Evolutionary conservation across 2,888 invertebrate genomes (phyloP), one percentile per base, ranked within the genome.

Genomic region (Busseola fusca): DNA sequence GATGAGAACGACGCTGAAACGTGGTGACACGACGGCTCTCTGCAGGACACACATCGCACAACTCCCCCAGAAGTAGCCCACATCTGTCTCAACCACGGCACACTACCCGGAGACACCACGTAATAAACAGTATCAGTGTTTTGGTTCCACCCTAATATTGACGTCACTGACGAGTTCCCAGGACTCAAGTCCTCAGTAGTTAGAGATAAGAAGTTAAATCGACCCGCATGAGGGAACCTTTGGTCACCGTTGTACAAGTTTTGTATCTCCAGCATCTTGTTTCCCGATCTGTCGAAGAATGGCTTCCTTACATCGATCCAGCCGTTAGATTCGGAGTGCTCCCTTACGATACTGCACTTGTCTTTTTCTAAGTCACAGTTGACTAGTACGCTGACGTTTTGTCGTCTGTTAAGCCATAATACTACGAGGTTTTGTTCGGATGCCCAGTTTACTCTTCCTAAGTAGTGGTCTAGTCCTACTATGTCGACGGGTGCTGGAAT

Each of bases 351-450:
- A 64, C 89, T 92, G 82, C 96, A 96, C 80, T 92, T 93, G 68
- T 94, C 92, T 54, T 87, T 86, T 37, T 84, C 87, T 27, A 95
- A 78, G 68, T 96, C 92, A 88, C 98, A 98, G 40, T 97, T 93
- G 21, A 96, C 95, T 57, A 97, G 87, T 34, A 96, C 92, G 50
- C 97, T 96, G 65, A 96, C 86, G 88, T 97, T 99, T 92, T 99
- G 99, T 37, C 98, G 96, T 67, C 99, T 96, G 91, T 99, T 99
- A 69, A 98, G 95, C 97, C 98, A 98, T 9, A 97, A 96, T 0
- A 98, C 97, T 1, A 97, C 93, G 0, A 99, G 89, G 42, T 97
- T 96, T 0, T 96, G 92, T 67, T 97, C 96, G 37, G 97, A 96
- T 25, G 97, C 96, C 99, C 99, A 99, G 45, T 95, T 96, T 0